A percentile compares a stretch with the other conserved stretches of the same genome.
phyloP scores from a whole-genome alignment of 2,888 invertebrate species.

The Pinctada fucata region DNA sequence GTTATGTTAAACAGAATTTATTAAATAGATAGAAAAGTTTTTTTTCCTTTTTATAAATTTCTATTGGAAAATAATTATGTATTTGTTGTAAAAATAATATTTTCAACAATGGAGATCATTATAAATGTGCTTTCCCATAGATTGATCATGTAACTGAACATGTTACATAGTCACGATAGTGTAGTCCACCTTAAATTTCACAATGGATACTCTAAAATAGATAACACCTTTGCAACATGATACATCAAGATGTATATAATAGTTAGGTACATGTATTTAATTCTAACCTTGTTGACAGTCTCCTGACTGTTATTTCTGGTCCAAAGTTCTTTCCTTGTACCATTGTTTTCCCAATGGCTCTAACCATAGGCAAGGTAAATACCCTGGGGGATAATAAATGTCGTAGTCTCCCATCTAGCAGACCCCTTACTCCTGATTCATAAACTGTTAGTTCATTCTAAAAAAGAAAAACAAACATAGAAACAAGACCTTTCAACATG shows the following conservation, averaged over 20 bases:
- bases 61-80: not conserved
- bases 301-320: slow-evolving; percentile 82
- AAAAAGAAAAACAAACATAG: slow-evolving; percentile 2
- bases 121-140: too few relatives aligned
- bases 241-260: too few relatives aligned
- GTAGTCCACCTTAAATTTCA: too few relatives aligned
- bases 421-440: slow-evolving; percentile 58
- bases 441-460: slow-evolving; percentile 55
- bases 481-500: not conserved
- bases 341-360: slow-evolving; percentile 83
- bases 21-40: too few relatives aligned
- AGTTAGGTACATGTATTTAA: too few relatives aligned
- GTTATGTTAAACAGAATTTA: too few relatives aligned
- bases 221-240: too few relatives aligned
- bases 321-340: slow-evolving; percentile 83
- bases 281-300: slow-evolving; percentile 79
- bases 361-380: slow-evolving; percentile 82
- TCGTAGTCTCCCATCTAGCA: slow-evolving; percentile 76
- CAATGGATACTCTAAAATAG: too few relatives aligned
- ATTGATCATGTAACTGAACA: too few relatives aligned
- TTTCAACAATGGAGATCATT: too few relatives aligned
- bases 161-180: too few relatives aligned
- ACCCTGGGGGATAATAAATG: slow-evolving; percentile 81
- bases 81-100: not conserved
- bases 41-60: not conserved